A percentile compares a stretch with the other conserved stretches of the same genome.
These are phyloP conservation scores for Xiphophorus couchianus DNA, from an alignment of 2,113 vertebrate species.

Conservation along the genomic window DNA sequence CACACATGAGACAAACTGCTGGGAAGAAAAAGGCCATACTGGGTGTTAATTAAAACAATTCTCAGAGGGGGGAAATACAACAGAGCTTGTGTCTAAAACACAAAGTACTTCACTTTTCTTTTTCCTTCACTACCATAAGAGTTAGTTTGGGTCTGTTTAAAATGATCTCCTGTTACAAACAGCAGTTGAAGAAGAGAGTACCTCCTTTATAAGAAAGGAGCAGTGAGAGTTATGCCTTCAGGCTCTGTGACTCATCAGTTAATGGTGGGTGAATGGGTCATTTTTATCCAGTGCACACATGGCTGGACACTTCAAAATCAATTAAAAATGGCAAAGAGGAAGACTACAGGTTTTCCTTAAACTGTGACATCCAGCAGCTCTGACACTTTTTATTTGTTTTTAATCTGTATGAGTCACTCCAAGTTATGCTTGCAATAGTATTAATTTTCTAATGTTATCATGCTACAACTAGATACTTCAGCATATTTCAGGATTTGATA, in stretches of 20 bases:
- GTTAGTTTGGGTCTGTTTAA: constrained; percentile 64
- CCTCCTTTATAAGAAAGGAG: constrained; percentile 65
- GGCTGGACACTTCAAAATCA: background rate
- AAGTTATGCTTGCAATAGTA: no score
- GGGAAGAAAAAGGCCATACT: constrained; percentile 23
- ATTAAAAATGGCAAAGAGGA: background rate
- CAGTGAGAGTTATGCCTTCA: constrained; percentile 55
- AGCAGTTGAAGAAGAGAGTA: constrained; percentile 46
- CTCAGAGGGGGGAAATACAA: constrained; percentile 20
- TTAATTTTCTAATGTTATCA: no score
- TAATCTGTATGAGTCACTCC: constrained; percentile 7
- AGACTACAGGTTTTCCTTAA: constrained; percentile 4
- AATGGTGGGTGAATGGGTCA: constrained; percentile 51
- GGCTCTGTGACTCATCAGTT: constrained; percentile 60
- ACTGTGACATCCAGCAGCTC: constrained; percentile 35
- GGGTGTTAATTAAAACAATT: constrained; percentile 47
- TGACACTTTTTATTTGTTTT: constrained; percentile 34
- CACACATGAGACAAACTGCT: constrained; percentile 11
- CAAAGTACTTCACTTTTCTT: constrained; percentile 39
- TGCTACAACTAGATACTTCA: no score
- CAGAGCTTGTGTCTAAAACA: constrained; percentile 28
- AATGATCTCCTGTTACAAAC: constrained; percentile 66
- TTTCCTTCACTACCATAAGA: constrained; percentile 30
- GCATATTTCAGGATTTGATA: background rate
- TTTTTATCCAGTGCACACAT: constrained; percentile 36